Conservation (phyloP, 1,140 invertebrate species). For the Ceratina calcarata region DNA sequence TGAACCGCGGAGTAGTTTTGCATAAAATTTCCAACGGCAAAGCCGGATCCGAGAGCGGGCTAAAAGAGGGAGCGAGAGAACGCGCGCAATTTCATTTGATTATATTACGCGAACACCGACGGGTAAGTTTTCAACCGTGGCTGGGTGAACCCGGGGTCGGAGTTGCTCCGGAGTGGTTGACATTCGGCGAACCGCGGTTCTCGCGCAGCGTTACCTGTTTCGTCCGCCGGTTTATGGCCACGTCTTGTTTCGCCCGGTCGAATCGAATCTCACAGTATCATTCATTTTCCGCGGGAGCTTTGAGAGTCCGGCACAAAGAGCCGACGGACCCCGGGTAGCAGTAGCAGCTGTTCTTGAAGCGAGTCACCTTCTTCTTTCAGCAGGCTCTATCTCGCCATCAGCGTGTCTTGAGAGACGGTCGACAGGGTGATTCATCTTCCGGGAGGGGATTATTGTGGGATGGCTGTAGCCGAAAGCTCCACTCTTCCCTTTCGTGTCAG, state of each 20-base stretch:
- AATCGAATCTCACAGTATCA: slow-evolving; percentile 57
- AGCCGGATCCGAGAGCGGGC: not conserved
- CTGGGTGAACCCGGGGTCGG: not conserved
- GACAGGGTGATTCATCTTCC: slow-evolving; percentile 71
- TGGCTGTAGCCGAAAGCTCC: slow-evolving; percentile 46
- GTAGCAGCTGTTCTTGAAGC: slow-evolving; percentile 36
- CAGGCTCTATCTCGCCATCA: slow-evolving; percentile 55
- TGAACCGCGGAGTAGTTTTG: not conserved
- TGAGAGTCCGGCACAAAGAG: slow-evolving; percentile 15
- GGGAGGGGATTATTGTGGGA: slow-evolving; percentile 65
- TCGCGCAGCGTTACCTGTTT: not conserved
- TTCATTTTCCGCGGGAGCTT: slow-evolving; percentile 49
- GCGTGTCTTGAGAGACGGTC: slow-evolving; percentile 55
- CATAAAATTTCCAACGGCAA: not conserved
- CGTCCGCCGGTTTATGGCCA: not conserved
- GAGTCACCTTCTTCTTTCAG: slow-evolving; percentile 60
- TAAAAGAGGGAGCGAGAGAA: not conserved
- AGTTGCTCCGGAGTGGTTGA: slow-evolving; percentile 16
- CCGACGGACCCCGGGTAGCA: not conserved
- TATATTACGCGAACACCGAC: slow-evolving; percentile 14
- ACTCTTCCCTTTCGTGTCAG: slow-evolving; percentile 37
- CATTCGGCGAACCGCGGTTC: slow-evolving; percentile 23
- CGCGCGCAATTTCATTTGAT: slow-evolving; percentile 34
- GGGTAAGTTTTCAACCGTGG: slow-evolving; percentile 5
- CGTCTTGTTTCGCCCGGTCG: slow-evolving; percentile 39